Base-by-base conservation (phyloP, 2,113 vertebrate species). In the Oenanthe oenanthe region DNA sequence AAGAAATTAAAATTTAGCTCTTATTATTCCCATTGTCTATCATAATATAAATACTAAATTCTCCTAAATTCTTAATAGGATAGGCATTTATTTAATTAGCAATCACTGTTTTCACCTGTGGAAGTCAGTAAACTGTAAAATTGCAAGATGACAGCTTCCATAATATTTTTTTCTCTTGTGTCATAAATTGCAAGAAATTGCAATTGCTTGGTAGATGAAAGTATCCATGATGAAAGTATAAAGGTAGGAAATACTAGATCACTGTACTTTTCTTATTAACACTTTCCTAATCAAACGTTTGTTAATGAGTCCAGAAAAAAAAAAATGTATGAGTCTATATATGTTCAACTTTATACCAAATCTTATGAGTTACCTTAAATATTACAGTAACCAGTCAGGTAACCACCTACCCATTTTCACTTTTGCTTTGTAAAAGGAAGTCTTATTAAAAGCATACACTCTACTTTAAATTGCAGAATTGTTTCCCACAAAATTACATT, bases 311-410 rank as follows among this genome's bases (percentile, higher is more conserved):
- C 36, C 34, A 74, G 50, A 11, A 93, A 93, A 79, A 43, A 4
- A 6, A 82, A 54, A 81, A 60, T 75, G 13, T 29, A 73, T 57
- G 16, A 92, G 13, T 72, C 36, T 74, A 71, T 56, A 72, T 61
- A 29, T 48, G 92, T 96, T 93, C 54, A 96, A 38, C 66, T 94
- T 92, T 78, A 28, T 11, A 93, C 90, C 76, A 96, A 78, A 90
- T 96, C 66, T 91, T 20, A 19, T 28, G 26, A 51, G 50, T 38
- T 93, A 71, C 15, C 16, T 71, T 67, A 86, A 90, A 89, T 73
- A 90, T 51, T 89, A 28, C 10, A 90, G 28, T 81, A 63, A 89
- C 10, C 62, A 95, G n/a, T 81, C 73, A 80, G 57, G 58, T n/a
- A 88, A 8, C 73, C 36, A 91, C 36, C 22, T 83, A 60, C 38